A percentile compares a stretch with the other conserved stretches of the same genome.
phyloP scores from a whole-genome alignment of 2,797 vertebrate species.

The Hephaestus fuliginosus region DNA sequence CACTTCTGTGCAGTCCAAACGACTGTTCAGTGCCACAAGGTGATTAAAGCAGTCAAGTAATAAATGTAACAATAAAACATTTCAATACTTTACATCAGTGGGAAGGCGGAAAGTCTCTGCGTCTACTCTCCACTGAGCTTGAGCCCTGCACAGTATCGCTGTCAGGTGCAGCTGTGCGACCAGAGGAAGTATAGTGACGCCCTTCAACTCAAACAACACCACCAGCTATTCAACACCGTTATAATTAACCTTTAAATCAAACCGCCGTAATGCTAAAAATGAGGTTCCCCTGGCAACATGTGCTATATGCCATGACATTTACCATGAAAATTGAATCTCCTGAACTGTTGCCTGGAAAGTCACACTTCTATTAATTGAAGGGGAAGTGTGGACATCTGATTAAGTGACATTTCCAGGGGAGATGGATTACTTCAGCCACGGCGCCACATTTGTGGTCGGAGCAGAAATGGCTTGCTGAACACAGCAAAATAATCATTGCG shows the following conservation, averaged over 20 bases:
- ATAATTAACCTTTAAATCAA: slow-evolving; percentile 87
- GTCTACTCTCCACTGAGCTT: slow-evolving; percentile 15
- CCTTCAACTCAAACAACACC: slow-evolving; percentile 68
- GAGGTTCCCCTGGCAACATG: slow-evolving; percentile 78
- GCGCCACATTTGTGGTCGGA: slow-evolving; percentile 25
- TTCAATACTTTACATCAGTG: slow-evolving; percentile 17
- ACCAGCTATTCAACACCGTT: slow-evolving; percentile 49
- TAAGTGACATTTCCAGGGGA: slow-evolving; percentile 82
- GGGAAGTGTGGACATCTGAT: slow-evolving; percentile 79
- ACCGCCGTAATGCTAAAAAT: slow-evolving; percentile 69
- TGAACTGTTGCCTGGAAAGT: slow-evolving; percentile 80
- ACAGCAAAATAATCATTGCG: slow-evolving; percentile 38
- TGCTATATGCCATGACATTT: slow-evolving; percentile 86
- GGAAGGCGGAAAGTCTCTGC: neutral
- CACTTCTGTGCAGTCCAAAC: slow-evolving; percentile 9
- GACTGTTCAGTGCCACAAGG: neutral
- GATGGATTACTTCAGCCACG: slow-evolving; percentile 69
- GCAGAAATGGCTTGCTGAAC: slow-evolving; percentile 39
- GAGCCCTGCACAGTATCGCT: neutral
- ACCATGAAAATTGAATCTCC: slow-evolving; percentile 86
- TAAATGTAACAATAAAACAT: slow-evolving; percentile 13
- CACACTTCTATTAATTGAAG: slow-evolving; percentile 83
- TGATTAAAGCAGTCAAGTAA: neutral
- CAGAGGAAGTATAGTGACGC: slow-evolving; percentile 45
- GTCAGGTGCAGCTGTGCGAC: slow-evolving; percentile 35